phyloP scores from a whole-genome alignment of 2,888 invertebrate genomes.

The Drosophila dives region DNA sequence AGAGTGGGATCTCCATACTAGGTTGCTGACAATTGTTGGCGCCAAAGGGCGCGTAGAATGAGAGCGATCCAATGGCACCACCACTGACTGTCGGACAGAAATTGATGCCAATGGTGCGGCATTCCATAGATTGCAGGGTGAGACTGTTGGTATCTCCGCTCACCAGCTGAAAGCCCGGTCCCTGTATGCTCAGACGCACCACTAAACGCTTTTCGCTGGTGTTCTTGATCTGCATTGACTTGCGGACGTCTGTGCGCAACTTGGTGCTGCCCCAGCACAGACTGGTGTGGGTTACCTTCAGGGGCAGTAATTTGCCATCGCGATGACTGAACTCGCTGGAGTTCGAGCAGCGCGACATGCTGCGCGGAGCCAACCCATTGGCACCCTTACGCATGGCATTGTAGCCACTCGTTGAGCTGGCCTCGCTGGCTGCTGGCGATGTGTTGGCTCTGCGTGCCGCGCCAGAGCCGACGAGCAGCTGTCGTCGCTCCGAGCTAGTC shows the following conservation, averaged over 20 bases:
- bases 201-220: conserved; percentile 86
- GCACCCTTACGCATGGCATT: conserved; percentile 40
- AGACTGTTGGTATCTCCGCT: conserved; percentile 82
- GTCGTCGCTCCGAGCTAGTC: conserved; percentile 73
- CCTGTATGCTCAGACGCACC: conserved; percentile 86
- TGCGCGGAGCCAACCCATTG: conserved; percentile 57
- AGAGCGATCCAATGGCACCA: conserved; percentile 86
- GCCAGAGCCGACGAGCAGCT: conserved; percentile 40
- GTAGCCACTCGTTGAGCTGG: conserved; percentile 51
- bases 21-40: conserved; percentile 72
- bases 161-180: conserved; percentile 85
- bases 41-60: conserved; percentile 85
- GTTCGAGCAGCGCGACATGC: conserved; percentile 82
- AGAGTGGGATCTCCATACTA: conserved; percentile 84
- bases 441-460: conserved; percentile 55
- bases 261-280: conserved; percentile 88
- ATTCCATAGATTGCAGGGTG: conserved; percentile 87
- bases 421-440: conserved; percentile 76
- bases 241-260: conserved; percentile 86
- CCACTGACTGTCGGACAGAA: conserved; percentile 87
- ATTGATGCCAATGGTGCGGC: conserved; percentile 86
- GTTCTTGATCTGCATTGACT: conserved; percentile 86
- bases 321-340: conserved; percentile 84
- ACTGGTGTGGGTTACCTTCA: conserved; percentile 86
- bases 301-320: conserved; percentile 84